Conservation (phyloP, 2,888 invertebrate species). For the Spilarctia lutea region DNA sequence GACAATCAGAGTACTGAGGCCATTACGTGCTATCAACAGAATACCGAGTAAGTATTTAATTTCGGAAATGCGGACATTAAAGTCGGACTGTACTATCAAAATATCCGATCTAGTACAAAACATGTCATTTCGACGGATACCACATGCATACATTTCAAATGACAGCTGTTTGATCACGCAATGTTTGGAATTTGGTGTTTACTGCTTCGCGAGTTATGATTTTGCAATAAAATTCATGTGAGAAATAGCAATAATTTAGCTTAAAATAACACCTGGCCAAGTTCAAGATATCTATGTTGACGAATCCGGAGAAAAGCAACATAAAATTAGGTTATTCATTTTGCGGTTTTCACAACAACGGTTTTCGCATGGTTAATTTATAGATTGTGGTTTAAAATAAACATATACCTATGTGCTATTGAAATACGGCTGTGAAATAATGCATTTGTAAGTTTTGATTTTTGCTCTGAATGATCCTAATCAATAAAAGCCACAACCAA, state of each 20-base stretch:
- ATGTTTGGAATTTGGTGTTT: constrained; percentile 26
- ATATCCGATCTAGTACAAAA: constrained; percentile 2
- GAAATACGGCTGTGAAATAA: neutral
- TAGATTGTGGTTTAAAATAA: neutral
- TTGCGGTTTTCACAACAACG: neutral
- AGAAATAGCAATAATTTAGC: constrained; percentile 20
- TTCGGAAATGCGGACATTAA: neutral
- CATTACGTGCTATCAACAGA: constrained; percentile 99
- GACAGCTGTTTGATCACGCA: constrained; percentile 34
- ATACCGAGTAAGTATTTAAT: constrained; percentile 96
- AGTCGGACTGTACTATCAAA: neutral
- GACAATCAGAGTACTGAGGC: constrained; percentile 98
- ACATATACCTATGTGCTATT: neutral
- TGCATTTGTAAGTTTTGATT: neutral
- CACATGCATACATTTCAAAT: constrained; percentile 19
- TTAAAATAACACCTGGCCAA: constrained; percentile 27
- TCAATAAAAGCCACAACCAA: neutral
- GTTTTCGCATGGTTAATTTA: neutral
- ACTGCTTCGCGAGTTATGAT: constrained; percentile 22
- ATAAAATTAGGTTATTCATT: neutral
- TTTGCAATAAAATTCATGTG: constrained; percentile 30
- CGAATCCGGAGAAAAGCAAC: neutral
- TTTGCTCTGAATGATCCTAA: neutral
- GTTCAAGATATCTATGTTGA: constrained; percentile 22
- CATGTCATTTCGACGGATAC: constrained; percentile 14